Percentiles rank a stretch among this genome's conserved stretches.
phyloP scores from a whole-genome alignment of 2,113 vertebrate species.

The Channa maculata region DNA sequence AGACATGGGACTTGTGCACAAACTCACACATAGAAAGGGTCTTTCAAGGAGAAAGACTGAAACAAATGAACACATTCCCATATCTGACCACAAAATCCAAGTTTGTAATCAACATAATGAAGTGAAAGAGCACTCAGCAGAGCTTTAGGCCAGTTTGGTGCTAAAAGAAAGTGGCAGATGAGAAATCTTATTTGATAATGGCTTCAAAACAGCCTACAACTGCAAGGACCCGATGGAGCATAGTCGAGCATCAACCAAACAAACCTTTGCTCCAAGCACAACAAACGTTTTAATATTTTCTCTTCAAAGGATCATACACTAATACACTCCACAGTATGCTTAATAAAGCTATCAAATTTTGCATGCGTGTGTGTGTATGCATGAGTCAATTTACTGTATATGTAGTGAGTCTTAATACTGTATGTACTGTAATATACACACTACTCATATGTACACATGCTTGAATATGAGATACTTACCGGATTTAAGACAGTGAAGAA shows the following conservation, averaged over 20 bases:
- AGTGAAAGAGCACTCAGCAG: conserved; percentile 22
- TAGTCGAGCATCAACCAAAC: conserved; percentile 51
- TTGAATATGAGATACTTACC: neutral
- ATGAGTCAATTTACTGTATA: neutral
- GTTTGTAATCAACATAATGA: conserved; percentile 15
- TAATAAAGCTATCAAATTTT: conserved; percentile 56
- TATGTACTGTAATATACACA: neutral
- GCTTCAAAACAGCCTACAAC: conserved; percentile 46
- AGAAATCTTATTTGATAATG: conserved; percentile 59
- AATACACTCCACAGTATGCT: conserved; percentile 46
- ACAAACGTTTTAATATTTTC: conserved; percentile 61
- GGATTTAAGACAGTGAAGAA: too few relatives aligned
- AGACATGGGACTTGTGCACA: conserved; percentile 8
- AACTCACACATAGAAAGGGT: neutral
- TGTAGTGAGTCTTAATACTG: too few relatives aligned
- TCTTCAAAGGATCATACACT: conserved; percentile 63
- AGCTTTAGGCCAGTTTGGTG: conserved; percentile 47
- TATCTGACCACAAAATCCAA: conserved; percentile 1
- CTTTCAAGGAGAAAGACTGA: conserved; percentile 29
- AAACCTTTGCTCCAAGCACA: conserved; percentile 64
- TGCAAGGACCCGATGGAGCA: conserved; percentile 44
- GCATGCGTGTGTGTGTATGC: neutral
- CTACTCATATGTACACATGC: neutral
- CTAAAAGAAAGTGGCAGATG: conserved; percentile 41
- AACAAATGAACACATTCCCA: conserved; percentile 15